Evolutionary conservation across 1,140 invertebrate genomes (phyloP).

Genomic region (Brachionus asplanchnoidis): DNA sequence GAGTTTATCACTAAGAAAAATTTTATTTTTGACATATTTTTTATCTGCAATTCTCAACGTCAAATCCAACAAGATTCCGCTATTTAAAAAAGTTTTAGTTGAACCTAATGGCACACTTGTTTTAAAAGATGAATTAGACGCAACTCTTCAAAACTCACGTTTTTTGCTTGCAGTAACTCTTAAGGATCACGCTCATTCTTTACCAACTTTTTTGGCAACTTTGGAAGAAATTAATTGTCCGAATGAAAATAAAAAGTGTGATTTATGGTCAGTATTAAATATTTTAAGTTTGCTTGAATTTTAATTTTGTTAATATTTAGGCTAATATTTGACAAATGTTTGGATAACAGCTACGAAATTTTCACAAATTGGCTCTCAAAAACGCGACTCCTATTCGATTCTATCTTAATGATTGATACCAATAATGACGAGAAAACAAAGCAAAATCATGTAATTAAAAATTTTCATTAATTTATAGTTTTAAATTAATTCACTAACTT

Average conservation of each 20-base stretch:
- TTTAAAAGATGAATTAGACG: background rate
- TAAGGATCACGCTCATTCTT: background rate
- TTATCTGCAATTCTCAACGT: background rate
- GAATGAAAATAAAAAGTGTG: background rate
- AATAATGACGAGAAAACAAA: background rate
- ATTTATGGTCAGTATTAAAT: background rate
- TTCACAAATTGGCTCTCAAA: background rate
- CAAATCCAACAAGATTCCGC: background rate
- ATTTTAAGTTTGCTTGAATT: background rate
- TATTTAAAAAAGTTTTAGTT: background rate
- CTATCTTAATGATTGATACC: slow-evolving; percentile 2
- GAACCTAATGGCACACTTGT: background rate
- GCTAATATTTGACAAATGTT: slow-evolving; percentile 1
- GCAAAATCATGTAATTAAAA: background rate
- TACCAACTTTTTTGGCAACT: slow-evolving; percentile 4
- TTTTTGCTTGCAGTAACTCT: background rate
- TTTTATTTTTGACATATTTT: background rate
- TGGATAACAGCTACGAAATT: slow-evolving; percentile 17
- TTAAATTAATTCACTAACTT: background rate
- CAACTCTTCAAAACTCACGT: background rate
- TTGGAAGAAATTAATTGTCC: slow-evolving; percentile 4
- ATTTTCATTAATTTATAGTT: background rate
- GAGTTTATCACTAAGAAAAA: background rate
- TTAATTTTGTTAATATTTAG: background rate
- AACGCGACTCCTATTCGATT: background rate